Evolutionary conservation across 2,113 vertebrate species (phyloP).

Genomic region (Thalassoma bifasciatum): DNA sequence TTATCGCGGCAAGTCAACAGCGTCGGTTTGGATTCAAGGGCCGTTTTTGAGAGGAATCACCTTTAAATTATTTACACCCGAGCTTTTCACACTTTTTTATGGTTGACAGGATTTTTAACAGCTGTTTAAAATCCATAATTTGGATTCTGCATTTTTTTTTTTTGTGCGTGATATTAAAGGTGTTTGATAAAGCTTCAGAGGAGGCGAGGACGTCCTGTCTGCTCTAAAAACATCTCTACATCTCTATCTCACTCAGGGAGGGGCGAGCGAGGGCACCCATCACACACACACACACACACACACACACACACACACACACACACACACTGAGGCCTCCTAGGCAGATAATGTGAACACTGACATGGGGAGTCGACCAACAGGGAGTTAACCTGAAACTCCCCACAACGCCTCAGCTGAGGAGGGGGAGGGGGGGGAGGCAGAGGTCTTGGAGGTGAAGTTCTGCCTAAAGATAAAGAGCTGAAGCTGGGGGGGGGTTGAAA

Average conservation of each 20-base stretch:
- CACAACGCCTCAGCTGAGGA: constrained; percentile 28
- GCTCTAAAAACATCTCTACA: not conserved
- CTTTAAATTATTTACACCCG: too few species aligned
- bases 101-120: too few species aligned
- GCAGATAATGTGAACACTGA: constrained; percentile 43
- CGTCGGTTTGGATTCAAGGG: too few species aligned
- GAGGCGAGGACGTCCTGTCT: not conserved
- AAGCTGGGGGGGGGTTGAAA: not conserved
- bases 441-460: constrained; percentile 60
- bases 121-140: too few species aligned
- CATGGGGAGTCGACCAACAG: constrained; percentile 22
- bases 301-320: constrained; percentile 8
- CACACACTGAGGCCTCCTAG: constrained; percentile 38
- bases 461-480: constrained; percentile 55
- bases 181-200: not conserved
- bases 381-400: constrained; percentile 46
- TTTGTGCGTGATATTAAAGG: too few species aligned
- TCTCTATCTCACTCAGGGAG: not conserved
- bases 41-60: too few species aligned
- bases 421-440: constrained; percentile 7
- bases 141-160: too few species aligned
- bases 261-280: not conserved
- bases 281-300: constrained; percentile 6
- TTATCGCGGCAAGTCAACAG: too few species aligned
- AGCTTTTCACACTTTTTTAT: too few species aligned